Evolutionary conservation across 2,888 invertebrate species (phyloP), one percentile per base, ranked within the genome.

Genomic region (Polydrusus cervinus): DNA sequence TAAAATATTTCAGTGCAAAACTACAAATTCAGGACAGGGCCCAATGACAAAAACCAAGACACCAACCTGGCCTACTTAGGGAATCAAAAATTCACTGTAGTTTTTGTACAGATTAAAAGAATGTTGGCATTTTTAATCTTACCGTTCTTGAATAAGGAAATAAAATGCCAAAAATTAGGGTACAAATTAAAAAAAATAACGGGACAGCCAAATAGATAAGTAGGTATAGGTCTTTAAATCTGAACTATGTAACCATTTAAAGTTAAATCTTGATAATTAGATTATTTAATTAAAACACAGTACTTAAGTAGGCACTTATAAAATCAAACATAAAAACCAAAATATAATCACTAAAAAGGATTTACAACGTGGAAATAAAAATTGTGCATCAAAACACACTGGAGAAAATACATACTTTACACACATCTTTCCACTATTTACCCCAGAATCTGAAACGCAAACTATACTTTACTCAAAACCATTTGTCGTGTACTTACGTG

Each of bases 401-500:
- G 40, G 30, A 49, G 34, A 16, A 57, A 60, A 69, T 61, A 69
- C 60, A 49, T 69, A 69, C 69, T 61, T 67, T 69, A 18, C 18
- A 43, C 49, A 47, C 62, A 61, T 53, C 40, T 47, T 60, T 53
- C 70, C 60, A 62, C 70, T 62, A 60, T 53, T 71, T 60, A 64
- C 62, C 70, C 60, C 70, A 62, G 62, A 53, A 62, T 61, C 53
- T 40, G 70, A 60, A 51, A 71, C 38, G 53, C 25, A 51, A 60
- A 25, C 40, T 38, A 71, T 62, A 61, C 51, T 66, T 66, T 71
- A 71, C 16, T 51, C 45, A 71, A 71, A 62, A 51, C 47, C 57
- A 30, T 62, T 40, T 38, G 57, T 49, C 49, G 55, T 71, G 55
- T 71, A 71, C 71, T 65, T 71, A 71, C 65, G 38, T 71, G 71